Evolutionary conservation across 2,888 invertebrate species (phyloP).

Genomic region (Eugnorisma glareosa): DNA sequence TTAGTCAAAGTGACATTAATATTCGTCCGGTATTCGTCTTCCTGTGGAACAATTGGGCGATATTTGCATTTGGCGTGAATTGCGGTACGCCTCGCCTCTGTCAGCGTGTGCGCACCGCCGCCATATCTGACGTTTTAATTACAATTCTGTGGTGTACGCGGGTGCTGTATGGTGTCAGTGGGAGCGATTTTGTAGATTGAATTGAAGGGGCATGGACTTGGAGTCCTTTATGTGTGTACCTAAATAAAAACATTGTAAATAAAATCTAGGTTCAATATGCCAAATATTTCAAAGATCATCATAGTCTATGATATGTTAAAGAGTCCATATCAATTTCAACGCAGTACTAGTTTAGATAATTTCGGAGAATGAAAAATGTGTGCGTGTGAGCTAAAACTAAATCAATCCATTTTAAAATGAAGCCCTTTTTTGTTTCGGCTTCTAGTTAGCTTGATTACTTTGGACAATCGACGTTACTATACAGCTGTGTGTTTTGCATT

Average conservation of each 20-base stretch:
- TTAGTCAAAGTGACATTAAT: slow-evolving; percentile 56
- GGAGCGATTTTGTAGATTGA: slow-evolving; percentile 41
- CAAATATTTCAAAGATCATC: not conserved
- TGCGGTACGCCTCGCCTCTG: slow-evolving; percentile 64
- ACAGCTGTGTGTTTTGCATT: too few species aligned
- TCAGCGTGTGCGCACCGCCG: slow-evolving; percentile 71
- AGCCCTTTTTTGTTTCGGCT: not conserved
- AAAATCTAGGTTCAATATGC: not conserved
- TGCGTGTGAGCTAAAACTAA: not conserved
- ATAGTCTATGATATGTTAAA: not conserved
- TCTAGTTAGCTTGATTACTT: not conserved
- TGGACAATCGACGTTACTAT: too few species aligned
- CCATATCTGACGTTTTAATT: slow-evolving; percentile 89
- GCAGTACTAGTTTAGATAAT: too few species aligned
- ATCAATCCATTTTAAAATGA: not conserved
- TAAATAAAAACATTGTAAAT: too few species aligned
- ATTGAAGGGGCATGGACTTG: not conserved
- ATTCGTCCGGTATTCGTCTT: slow-evolving; percentile 68
- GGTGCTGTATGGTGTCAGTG: slow-evolving; percentile 64
- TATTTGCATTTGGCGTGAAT: slow-evolving; percentile 81
- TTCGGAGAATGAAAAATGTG: too few species aligned
- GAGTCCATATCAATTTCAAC: too few species aligned
- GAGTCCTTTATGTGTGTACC: too few species aligned
- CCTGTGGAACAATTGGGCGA: slow-evolving; percentile 73
- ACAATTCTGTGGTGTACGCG: slow-evolving; percentile 80